These are phyloP conservation scores for Oxystoma pomonae DNA, from an alignment of 2,888 invertebrate genomes.

Conservation along the genomic window DNA sequence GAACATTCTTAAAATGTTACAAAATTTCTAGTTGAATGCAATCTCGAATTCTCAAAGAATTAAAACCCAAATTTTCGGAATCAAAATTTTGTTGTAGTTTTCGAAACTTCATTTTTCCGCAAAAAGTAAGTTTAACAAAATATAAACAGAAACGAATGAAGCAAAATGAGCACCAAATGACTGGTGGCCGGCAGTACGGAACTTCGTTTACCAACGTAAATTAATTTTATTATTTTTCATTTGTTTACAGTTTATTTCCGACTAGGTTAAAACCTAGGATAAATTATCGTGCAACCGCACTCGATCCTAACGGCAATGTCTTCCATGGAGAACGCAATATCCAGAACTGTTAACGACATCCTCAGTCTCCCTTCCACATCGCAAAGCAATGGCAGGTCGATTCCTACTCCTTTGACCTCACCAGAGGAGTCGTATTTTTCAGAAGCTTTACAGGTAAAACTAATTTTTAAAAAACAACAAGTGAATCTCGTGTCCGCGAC, in stretches of 20 bases:
- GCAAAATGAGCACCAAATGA: too few relatives aligned
- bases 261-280: too few relatives aligned
- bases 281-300: too few relatives aligned
- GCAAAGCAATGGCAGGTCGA: neutral
- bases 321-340: neutral
- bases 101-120: too few relatives aligned
- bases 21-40: neutral
- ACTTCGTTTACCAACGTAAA: too few relatives aligned
- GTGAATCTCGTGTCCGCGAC: too few relatives aligned
- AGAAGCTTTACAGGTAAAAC: neutral
- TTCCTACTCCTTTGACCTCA: neutral
- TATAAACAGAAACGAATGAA: too few relatives aligned
- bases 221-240: neutral
- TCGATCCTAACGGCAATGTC: too few relatives aligned
- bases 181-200: too few relatives aligned
- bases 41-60: neutral
- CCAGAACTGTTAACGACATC: constrained; percentile 1
- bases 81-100: neutral
- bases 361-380: neutral
- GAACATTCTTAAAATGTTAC: neutral
- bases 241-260: neutral
- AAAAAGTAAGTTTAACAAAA: too few relatives aligned
- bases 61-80: neutral
- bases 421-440: neutral
- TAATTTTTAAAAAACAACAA: too few relatives aligned